These are phyloP conservation scores for Limnodromus scolopaceus DNA, from an alignment of 2,797 vertebrate genomes.

Conservation along the genomic window DNA sequence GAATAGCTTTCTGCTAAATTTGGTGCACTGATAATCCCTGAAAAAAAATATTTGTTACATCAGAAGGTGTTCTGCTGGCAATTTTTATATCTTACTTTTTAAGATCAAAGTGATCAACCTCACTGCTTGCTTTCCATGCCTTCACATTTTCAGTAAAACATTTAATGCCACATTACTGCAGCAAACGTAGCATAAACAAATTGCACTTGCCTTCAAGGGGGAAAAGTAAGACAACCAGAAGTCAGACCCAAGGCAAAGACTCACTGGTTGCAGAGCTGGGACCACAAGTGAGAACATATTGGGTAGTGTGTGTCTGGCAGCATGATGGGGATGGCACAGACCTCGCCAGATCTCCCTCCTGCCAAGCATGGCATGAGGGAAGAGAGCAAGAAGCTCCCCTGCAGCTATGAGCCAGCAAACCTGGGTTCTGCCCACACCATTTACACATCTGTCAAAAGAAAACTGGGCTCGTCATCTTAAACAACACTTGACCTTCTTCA, in stretches of 20 bases:
- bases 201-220: background rate
- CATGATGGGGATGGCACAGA: background rate
- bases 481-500: background rate
- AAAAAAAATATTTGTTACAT: background rate
- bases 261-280: background rate
- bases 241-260: background rate
- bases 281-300: background rate
- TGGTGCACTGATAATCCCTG: background rate
- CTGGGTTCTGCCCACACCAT: background rate
- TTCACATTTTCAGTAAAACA: background rate
- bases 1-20: background rate
- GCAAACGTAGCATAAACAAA: background rate
- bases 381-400: background rate
- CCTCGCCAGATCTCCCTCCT: background rate
- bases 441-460: background rate
- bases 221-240: background rate
- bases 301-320: too few species aligned
- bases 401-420: background rate
- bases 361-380: background rate
- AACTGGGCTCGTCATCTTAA: background rate
- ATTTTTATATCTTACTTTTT: background rate
- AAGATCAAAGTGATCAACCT: background rate
- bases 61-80: background rate
- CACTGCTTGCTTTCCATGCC: background rate
- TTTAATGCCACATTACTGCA: background rate